Evolutionary conservation across 2,797 vertebrate species (phyloP).

Genomic region (Trematomus bernacchii): DNA sequence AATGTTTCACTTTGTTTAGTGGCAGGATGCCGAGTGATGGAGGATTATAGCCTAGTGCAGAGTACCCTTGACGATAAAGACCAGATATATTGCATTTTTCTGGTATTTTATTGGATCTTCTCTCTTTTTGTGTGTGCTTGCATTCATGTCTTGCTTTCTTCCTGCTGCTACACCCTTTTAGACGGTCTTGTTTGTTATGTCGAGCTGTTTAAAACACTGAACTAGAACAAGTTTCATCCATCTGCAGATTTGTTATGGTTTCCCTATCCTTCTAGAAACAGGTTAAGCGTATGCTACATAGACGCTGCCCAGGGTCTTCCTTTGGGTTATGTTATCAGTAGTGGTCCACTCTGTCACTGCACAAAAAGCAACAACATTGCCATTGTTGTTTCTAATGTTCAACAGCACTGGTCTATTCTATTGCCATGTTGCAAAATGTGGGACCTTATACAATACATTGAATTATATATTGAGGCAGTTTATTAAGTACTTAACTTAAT

Average conservation of each 20-base stretch:
- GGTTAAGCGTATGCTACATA: constrained; percentile 34
- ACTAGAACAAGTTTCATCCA: constrained; percentile 23
- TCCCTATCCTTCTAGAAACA: constrained; percentile 37
- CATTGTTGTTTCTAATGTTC: constrained; percentile 38
- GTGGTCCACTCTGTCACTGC: constrained; percentile 20
- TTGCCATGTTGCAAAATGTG: neutral
- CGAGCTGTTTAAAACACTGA: constrained; percentile 31
- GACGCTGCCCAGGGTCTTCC: constrained; percentile 45
- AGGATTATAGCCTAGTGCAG: constrained; percentile 29
- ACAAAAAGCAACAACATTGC: constrained; percentile 5
- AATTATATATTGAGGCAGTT: neutral
- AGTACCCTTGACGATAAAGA: constrained; percentile 18
- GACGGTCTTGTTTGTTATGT: constrained; percentile 10
- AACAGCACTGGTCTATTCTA: constrained; percentile 2
- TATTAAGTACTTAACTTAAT: neutral
- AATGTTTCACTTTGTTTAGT: constrained; percentile 51
- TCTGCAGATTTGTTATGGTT: constrained; percentile 28
- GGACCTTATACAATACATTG: constrained; percentile 6
- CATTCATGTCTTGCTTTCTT: constrained; percentile 9
- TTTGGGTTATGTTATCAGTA: constrained; percentile 50
- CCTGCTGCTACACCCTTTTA: neutral
- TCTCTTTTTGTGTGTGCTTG: neutral
- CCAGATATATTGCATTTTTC: constrained; percentile 16
- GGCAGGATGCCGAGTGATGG: constrained; percentile 38
- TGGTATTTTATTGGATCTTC: constrained; percentile 19